These are phyloP conservation scores for Tachysurus vachellii DNA, from an alignment of 2,113 vertebrate species.

Conservation along the genomic window DNA sequence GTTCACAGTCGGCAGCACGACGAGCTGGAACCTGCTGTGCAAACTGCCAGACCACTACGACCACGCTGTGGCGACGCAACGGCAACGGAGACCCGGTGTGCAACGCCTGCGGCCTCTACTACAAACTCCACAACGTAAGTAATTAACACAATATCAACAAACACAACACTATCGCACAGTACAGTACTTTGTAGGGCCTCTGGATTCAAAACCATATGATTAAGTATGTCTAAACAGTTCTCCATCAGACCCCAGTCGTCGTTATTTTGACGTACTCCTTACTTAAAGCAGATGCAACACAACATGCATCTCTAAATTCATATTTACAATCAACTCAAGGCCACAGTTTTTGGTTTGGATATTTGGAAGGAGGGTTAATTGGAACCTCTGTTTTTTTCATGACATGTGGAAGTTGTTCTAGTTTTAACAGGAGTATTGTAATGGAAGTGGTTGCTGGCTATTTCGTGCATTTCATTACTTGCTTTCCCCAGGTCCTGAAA, in stretches of 20 bases:
- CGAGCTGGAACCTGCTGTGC: slow-evolving; percentile 98
- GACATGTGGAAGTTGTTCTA: slow-evolving; percentile 37
- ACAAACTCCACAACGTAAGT: slow-evolving; percentile 99
- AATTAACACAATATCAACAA: slow-evolving; percentile 26
- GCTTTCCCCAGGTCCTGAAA: slow-evolving; percentile 13
- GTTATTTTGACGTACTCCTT: neutral
- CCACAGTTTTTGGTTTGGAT: neutral
- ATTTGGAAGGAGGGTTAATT: neutral
- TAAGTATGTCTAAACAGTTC: neutral
- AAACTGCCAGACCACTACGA: slow-evolving; percentile 98
- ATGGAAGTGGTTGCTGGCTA: slow-evolving; percentile 40
- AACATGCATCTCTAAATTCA: neutral
- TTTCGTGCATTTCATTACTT: slow-evolving; percentile 31
- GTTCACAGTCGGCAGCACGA: slow-evolving; percentile 88
- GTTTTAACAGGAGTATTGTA: slow-evolving; percentile 33
- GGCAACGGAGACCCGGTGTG: slow-evolving; percentile 98
- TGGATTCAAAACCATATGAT: neutral
- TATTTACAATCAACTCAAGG: neutral
- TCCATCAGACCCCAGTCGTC: neutral
- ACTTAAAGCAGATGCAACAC: neutral
- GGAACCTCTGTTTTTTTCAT: slow-evolving; percentile 3
- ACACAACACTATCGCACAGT: neutral
- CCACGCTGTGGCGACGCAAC: slow-evolving; percentile 97
- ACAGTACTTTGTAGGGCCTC: too few species aligned
- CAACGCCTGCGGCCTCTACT: slow-evolving; percentile 99